These are phyloP conservation scores for Uloborus plumipes DNA, from an alignment of 2,888 invertebrate species.

Conservation along the genomic window DNA sequence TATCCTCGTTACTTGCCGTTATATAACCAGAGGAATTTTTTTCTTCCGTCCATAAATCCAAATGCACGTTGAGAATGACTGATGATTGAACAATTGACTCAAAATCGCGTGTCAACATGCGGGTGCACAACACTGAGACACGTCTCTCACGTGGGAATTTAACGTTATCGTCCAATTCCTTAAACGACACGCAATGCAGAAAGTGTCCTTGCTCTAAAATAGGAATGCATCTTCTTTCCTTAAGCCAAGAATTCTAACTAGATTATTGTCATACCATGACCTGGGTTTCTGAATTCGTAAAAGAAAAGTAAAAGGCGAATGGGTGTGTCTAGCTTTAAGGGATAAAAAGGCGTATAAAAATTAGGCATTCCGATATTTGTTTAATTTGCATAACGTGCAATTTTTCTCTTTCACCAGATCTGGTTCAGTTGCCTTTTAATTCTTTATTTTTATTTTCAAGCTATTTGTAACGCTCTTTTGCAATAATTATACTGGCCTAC, in stretches of 20 bases:
- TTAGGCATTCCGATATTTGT: conserved; percentile 22
- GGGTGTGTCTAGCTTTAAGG: conserved; percentile 33
- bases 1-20: too few relatives aligned
- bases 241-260: conserved; percentile 8
- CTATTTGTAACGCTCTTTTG: conserved; percentile 7
- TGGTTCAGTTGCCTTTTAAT: conserved; percentile 8
- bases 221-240: conserved; percentile 24
- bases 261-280: conserved; percentile 27
- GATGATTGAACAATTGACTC: too few relatives aligned
- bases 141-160: too few relatives aligned
- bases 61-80: too few relatives aligned
- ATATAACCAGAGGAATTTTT: too few relatives aligned
- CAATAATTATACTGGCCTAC: conserved; percentile 10
- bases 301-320: neutral
- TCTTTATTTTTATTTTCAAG: conserved; percentile 7
- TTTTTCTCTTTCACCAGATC: conserved; percentile 7
- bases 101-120: too few relatives aligned
- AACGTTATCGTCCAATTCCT: conserved; percentile 1
- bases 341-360: conserved; percentile 34
- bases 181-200: conserved; percentile 15
- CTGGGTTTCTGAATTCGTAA: neutral
- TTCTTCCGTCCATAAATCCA: too few relatives aligned
- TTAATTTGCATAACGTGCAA: conserved; percentile 21
- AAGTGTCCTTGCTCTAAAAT: conserved; percentile 47
- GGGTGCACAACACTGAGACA: too few relatives aligned